Base-by-base conservation (phyloP, 2,888 invertebrate species). In the Stenolophus ochropezus region DNA sequence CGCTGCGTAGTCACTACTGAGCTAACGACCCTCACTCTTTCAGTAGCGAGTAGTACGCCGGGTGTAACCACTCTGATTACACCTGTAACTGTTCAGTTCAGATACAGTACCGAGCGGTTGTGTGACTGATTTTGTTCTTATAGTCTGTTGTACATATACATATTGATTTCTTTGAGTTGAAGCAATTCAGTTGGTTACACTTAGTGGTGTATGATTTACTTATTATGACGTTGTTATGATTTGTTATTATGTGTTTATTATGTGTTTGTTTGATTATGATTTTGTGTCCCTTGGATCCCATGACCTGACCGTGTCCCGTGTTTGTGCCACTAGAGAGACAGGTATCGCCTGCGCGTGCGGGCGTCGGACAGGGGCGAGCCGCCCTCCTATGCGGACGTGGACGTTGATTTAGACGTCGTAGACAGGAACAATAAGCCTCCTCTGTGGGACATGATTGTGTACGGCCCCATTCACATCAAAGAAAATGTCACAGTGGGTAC, bases 401-500 rank as follows among this genome's bases (percentile, higher is more conserved):
- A 96, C 92, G 97, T 98, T 92, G 96, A 96, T 91, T 96, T 98
- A 94, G 97, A 97, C 93, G 97, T 98, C 92, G 98, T 98, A 92
- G 97, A 96, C 94, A 94, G 96, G 93, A 98, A 96, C 95, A 97
- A 96, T 95, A 98, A 97, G 94, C 98, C 96, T 91, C 97, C 96
- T 91, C 94, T 96, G 91, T 98, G 97, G 97, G 97, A 96, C 93
- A 94, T 94, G 92, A 94, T 94, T 92, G 94, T 96, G 92, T 97
- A 97, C 94, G 97, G 97, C 93, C 97, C 97, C 93, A 96, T 96
- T 93, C 95, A 96, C 95, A 96, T 97, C 94, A 96, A 95, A 94
- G 97, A 98, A 95, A 97, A 97, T 96, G 96, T 97, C 94, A 97
- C 97, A 94, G 96, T 97, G 94, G 97, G 97, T 94, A 97, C 97